Percentiles rank a stretch among this genome's conserved stretches.
phyloP scores from a whole-genome alignment of 2,888 invertebrate species.

The Epirrhoe tristata region DNA sequence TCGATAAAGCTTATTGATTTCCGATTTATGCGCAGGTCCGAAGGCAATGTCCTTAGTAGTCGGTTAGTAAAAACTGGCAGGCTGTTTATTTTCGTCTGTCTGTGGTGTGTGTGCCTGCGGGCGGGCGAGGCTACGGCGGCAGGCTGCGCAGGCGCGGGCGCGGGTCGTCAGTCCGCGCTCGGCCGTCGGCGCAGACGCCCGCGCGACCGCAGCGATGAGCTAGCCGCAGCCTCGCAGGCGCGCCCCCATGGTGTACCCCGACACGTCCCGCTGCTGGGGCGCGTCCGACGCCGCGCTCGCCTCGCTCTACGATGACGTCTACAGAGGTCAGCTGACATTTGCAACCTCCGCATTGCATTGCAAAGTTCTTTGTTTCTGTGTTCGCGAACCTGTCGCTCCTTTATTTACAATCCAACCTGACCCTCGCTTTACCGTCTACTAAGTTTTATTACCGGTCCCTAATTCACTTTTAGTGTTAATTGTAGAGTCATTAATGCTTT shows the following conservation, averaged over 20 bases:
- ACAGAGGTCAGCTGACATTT: constrained; percentile 85
- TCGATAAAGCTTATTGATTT: constrained; percentile 44
- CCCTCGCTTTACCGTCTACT: constrained; percentile 29
- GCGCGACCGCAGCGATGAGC: constrained; percentile 70
- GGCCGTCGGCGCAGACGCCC: constrained; percentile 76
- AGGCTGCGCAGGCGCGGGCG: neutral
- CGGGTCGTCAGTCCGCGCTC: constrained; percentile 70
- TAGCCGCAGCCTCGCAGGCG: constrained; percentile 56
- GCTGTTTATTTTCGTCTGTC: constrained; percentile 49
- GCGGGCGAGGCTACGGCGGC: constrained; percentile 25
- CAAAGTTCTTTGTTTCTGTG: constrained; percentile 62
- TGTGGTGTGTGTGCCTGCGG: constrained; percentile 33
- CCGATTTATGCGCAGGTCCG: constrained; percentile 45
- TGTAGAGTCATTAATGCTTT: constrained; percentile 42
- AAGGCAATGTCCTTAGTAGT: constrained; percentile 52
- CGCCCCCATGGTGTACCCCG: constrained; percentile 87
- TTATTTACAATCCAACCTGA: constrained; percentile 41
- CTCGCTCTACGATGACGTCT: constrained; percentile 88
- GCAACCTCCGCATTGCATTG: constrained; percentile 53
- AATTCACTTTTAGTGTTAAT: constrained; percentile 39
- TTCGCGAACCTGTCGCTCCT: constrained; percentile 49
- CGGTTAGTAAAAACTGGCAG: constrained; percentile 48
- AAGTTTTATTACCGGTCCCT: constrained; percentile 19
- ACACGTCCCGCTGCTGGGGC: constrained; percentile 86
- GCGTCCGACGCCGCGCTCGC: constrained; percentile 87